Conservation (phyloP, 2,113 vertebrate species). For the Nerophis ophidion region DNA sequence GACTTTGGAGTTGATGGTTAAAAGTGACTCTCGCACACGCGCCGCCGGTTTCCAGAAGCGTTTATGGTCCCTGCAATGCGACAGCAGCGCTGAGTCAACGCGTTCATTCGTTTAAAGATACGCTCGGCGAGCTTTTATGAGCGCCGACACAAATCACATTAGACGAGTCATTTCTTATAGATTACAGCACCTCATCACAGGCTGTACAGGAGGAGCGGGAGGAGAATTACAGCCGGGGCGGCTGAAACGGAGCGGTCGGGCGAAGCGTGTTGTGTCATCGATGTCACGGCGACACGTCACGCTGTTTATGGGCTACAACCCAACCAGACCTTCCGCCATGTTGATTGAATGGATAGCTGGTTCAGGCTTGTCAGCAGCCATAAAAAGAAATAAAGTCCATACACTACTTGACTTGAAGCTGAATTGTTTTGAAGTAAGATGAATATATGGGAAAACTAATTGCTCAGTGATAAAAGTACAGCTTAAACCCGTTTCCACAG, state of each 20-base stretch:
- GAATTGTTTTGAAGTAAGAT: too few species aligned
- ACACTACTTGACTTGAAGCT: too few species aligned
- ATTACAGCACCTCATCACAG: constrained; percentile 55
- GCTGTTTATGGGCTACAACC: constrained; percentile 55
- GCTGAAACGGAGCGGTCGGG: constrained; percentile 41
- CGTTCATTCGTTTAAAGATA: constrained; percentile 59
- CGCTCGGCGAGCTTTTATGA: constrained; percentile 61
- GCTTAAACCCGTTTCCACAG: too few species aligned
- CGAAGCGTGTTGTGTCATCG: constrained; percentile 54
- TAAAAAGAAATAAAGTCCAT: too few species aligned
- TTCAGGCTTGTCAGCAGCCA: too few species aligned
- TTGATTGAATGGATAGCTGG: too few species aligned
- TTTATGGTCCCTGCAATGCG: constrained; percentile 65
- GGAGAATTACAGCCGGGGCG: constrained; percentile 26
- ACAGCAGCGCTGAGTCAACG: constrained; percentile 44
- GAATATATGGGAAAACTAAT: too few species aligned
- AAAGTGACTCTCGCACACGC: too few species aligned
- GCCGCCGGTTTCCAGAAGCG: constrained; percentile 27
- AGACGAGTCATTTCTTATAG: constrained; percentile 62
- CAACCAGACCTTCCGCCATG: constrained; percentile 47
- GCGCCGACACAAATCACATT: constrained; percentile 64
- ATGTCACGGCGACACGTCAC: constrained; percentile 53
- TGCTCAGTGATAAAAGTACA: too few species aligned
- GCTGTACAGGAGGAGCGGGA: constrained; percentile 34
- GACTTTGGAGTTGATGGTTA: too few species aligned